These are phyloP conservation scores for Microcebus tavaratra DNA, from an alignment of 2,113 vertebrate species.

Conservation along the genomic window DNA sequence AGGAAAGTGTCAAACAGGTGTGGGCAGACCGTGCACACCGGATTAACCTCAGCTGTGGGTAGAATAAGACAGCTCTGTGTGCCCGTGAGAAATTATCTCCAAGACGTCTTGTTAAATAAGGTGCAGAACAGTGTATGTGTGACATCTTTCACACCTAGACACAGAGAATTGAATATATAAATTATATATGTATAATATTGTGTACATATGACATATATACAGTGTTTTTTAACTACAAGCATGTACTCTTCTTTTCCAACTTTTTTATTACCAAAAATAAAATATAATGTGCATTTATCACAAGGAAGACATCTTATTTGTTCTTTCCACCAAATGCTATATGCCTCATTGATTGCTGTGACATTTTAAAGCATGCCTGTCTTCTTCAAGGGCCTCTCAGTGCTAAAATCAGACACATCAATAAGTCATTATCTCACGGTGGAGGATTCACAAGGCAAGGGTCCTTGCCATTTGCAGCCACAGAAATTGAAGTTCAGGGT, in stretches of 20 bases:
- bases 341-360: conserved; percentile 2
- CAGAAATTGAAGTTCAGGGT: background rate
- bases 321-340: background rate
- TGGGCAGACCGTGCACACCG: accelerated
- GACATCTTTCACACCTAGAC: background rate
- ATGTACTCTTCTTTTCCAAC: background rate
- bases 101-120: too few species aligned
- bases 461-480: background rate
- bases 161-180: background rate
- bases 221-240: background rate
- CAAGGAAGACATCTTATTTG: background rate
- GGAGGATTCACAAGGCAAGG: background rate
- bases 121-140: background rate
- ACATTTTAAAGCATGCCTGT: conserved; percentile 34
- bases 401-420: background rate
- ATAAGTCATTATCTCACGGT: background rate
- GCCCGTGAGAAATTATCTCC: background rate
- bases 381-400: conserved; percentile 18
- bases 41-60: too few species aligned
- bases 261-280: background rate
- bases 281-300: accelerated
- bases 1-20: background rate
- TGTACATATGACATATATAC: accelerated
- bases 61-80: accelerated
- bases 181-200: background rate